Evolutionary conservation across 2,888 invertebrate species (phyloP).

Genomic region (Onchidella celtica): DNA sequence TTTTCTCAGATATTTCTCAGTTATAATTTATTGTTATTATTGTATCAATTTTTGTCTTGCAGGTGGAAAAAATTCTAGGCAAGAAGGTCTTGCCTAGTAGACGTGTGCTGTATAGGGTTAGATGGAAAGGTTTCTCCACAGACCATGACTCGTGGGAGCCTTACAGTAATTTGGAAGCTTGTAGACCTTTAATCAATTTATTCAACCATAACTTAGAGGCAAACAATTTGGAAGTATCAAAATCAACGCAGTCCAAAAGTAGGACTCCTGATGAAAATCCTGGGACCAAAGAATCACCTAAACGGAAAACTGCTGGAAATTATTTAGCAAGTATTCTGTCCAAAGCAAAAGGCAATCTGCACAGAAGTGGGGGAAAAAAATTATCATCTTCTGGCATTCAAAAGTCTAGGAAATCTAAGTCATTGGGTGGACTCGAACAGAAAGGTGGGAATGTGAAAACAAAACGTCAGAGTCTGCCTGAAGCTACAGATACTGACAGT

Average conservation of each 20-base stretch:
- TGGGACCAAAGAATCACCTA: not conserved
- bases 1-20: too few relatives aligned
- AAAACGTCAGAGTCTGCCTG: too few relatives aligned
- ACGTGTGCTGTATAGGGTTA: constrained; percentile 64
- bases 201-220: constrained; percentile 57
- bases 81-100: constrained; percentile 55
- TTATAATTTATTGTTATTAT: too few relatives aligned
- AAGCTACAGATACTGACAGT: too few relatives aligned
- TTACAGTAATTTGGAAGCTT: constrained; percentile 61
- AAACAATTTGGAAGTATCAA: constrained; percentile 7
- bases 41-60: too few relatives aligned
- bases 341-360: constrained; percentile 27
- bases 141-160: constrained; percentile 77
- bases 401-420: not conserved
- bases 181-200: constrained; percentile 57
- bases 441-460: not conserved
- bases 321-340: not conserved
- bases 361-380: constrained; percentile 10
- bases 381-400: not conserved
- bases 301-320: constrained; percentile 7
- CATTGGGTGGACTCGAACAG: not conserved
- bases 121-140: constrained; percentile 71
- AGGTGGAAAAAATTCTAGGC: constrained; percentile 66
- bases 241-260: constrained; percentile 18
- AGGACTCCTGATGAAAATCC: not conserved